Percentiles rank a stretch among this genome's conserved stretches.
Evolutionary conservation across 1,140 invertebrate genomes (phyloP).

Genomic region (Alviniconcha marisindica): DNA sequence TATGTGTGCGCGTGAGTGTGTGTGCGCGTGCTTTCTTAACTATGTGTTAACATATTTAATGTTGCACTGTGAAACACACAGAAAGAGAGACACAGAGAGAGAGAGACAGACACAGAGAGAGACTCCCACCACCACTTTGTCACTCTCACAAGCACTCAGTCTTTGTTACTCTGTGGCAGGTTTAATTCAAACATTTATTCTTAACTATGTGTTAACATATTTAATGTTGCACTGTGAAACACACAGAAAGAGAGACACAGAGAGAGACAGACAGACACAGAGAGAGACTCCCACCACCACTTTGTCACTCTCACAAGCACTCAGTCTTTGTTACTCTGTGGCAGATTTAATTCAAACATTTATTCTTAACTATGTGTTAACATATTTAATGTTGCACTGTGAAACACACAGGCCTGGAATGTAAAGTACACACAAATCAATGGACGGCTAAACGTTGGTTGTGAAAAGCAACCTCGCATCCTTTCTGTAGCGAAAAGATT

Average conservation of each 20-base stretch:
- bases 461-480: no score
- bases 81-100: not conserved
- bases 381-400: not conserved
- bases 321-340: not conserved
- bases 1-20: not conserved
- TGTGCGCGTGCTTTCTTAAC: not conserved
- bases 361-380: no score
- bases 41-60: no score
- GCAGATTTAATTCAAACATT: no score
- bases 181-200: no score
- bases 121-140: not conserved
- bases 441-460: no score
- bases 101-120: conserved; percentile 27
- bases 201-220: no score
- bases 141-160: no score
- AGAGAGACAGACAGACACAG: not conserved
- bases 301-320: no score
- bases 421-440: no score
- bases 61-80: conserved; percentile 1
- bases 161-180: not conserved
- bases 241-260: not conserved
- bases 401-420: not conserved
- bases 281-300: not conserved
- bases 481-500: no score
- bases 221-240: not conserved